phyloP scores from a whole-genome alignment of 2,113 vertebrate genomes.

The Cebus imitator region DNA sequence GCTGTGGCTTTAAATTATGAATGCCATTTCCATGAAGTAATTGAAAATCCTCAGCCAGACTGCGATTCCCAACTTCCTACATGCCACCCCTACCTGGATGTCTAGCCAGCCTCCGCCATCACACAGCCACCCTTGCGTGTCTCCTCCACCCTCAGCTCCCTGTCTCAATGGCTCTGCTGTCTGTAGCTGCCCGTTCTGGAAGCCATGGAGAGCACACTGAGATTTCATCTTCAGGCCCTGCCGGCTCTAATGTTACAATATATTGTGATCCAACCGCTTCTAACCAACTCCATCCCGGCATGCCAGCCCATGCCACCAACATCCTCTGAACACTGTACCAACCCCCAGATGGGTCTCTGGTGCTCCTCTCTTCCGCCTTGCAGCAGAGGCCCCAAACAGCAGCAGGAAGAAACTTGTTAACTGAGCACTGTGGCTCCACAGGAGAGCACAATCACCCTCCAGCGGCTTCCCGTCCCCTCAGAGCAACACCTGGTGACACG shows the following conservation, averaged over 20 bases:
- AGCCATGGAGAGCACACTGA: fast-evolving
- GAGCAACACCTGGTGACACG: fast-evolving
- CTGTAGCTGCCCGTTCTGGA: not conserved
- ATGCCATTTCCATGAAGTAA: too few relatives aligned
- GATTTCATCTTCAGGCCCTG: not conserved
- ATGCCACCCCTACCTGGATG: fast-evolving
- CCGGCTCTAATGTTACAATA: not conserved
- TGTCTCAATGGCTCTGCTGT: fast-evolving
- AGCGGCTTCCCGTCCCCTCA: too few relatives aligned
- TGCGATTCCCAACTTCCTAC: not conserved
- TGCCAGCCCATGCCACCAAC: too few relatives aligned
- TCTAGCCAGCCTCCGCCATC: not conserved
- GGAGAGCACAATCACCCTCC: too few relatives aligned
- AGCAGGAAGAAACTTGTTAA: not conserved
- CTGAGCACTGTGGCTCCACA: fast-evolving
- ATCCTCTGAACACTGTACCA: not conserved
- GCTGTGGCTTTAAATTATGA: not conserved
- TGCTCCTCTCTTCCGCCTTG: not conserved
- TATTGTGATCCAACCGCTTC: too few relatives aligned
- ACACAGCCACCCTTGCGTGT: fast-evolving
- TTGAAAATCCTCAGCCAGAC: not conserved
- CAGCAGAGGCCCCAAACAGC: too few relatives aligned
- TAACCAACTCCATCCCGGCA: too few relatives aligned
- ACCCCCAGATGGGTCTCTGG: not conserved
- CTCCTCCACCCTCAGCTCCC: not conserved